These are phyloP conservation scores for Synergus umbraculus DNA, from an alignment of 2,888 invertebrate genomes.

Conservation along the genomic window DNA sequence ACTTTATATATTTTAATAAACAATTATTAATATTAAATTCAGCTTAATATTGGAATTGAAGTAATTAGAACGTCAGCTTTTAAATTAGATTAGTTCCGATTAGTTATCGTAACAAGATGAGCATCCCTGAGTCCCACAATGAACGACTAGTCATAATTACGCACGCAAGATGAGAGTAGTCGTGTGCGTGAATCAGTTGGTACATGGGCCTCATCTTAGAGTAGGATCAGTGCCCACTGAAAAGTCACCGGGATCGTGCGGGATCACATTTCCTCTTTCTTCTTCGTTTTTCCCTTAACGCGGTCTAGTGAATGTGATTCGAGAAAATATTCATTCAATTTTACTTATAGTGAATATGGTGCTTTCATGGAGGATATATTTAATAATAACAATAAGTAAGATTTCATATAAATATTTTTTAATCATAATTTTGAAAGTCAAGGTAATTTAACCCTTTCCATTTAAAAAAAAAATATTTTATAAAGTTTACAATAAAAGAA, in stretches of 20 bases:
- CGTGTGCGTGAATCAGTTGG: slow-evolving; percentile 58
- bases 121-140: slow-evolving; percentile 60
- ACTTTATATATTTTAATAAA: no score
- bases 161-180: slow-evolving; percentile 45
- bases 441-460: no score
- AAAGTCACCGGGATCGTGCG: slow-evolving; percentile 63
- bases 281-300: slow-evolving; percentile 18
- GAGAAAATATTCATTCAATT: slow-evolving; percentile 23
- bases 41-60: background rate
- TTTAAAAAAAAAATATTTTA: no score
- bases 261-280: slow-evolving; percentile 43
- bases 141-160: slow-evolving; percentile 64
- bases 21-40: no score
- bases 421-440: background rate
- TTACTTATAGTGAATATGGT: slow-evolving; percentile 35
- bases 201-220: slow-evolving; percentile 61
- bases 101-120: slow-evolving; percentile 53
- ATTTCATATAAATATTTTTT: background rate
- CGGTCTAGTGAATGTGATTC: slow-evolving; percentile 36
- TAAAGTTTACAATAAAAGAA: background rate
- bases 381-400: slow-evolving; percentile 15
- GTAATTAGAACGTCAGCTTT: background rate
- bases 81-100: slow-evolving; percentile 40
- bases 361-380: slow-evolving; percentile 40
- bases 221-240: slow-evolving; percentile 68